Evolutionary conservation across 2,797 vertebrate species (phyloP).

Genomic region (Ctenosaura bakeri): DNA sequence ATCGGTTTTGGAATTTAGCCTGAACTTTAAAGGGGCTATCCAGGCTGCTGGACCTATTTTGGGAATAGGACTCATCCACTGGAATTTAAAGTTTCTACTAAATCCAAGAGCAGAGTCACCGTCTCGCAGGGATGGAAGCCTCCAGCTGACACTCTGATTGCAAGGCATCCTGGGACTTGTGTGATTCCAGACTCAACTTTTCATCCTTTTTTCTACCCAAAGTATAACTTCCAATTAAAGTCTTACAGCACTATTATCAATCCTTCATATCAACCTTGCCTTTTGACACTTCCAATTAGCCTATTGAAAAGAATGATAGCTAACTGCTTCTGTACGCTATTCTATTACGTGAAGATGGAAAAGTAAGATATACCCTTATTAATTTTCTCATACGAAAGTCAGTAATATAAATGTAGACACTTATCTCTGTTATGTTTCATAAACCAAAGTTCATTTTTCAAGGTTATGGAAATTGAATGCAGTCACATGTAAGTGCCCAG

Average conservation of each 20-base stretch:
- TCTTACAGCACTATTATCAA: not conserved
- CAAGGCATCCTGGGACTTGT: not conserved
- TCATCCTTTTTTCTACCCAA: not conserved
- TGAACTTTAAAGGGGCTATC: no score
- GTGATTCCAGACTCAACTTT: not conserved
- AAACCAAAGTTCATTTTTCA: constrained; percentile 24
- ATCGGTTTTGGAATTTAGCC: no score
- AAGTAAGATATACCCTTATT: constrained; percentile 25
- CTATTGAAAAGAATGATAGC: constrained; percentile 14
- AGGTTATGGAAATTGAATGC: not conserved
- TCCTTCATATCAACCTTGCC: constrained; percentile 25
- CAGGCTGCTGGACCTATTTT: no score
- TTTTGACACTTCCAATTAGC: constrained; percentile 48
- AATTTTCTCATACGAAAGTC: constrained; percentile 16
- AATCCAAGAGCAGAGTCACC: no score
- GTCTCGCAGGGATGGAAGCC: no score
- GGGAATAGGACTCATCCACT: no score
- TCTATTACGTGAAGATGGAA: constrained; percentile 17
- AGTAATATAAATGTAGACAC: constrained; percentile 22
- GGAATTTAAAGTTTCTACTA: no score
- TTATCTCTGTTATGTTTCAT: constrained; percentile 44
- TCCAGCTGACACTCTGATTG: no score
- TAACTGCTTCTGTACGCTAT: not conserved
- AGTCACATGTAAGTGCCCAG: not conserved
- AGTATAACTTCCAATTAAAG: constrained; percentile 14